These are phyloP conservation scores for Philaethria dido DNA, from an alignment of 2,888 invertebrate genomes.

Conservation along the genomic window DNA sequence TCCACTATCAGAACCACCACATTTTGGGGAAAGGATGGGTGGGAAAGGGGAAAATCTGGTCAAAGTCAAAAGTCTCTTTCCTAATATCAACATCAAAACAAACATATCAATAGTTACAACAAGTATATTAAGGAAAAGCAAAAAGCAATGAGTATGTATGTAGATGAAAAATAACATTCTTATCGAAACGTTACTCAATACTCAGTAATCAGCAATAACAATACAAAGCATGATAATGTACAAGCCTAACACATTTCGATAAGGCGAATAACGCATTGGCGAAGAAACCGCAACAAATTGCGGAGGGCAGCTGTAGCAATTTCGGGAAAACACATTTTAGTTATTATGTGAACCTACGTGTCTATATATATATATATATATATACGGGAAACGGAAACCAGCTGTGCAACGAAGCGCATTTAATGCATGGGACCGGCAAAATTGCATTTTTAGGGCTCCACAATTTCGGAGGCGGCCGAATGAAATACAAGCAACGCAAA, in stretches of 20 bases:
- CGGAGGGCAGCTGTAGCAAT: slow-evolving; percentile 62
- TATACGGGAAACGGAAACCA: slow-evolving; percentile 79
- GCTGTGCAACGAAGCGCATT: slow-evolving; percentile 71
- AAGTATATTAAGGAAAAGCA: neutral
- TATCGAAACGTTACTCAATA: slow-evolving; percentile 15
- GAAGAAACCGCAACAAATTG: slow-evolving; percentile 61
- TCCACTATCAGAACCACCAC: no score
- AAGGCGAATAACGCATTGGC: slow-evolving; percentile 45
- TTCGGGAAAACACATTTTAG: slow-evolving; percentile 76
- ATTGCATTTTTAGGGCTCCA: slow-evolving; percentile 80
- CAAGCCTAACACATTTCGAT: slow-evolving; percentile 15
- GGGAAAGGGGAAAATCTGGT: no score
- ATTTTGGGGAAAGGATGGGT: no score
- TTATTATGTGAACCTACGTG: slow-evolving; percentile 43
- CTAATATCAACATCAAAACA: no score
- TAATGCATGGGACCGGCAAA: slow-evolving; percentile 72
- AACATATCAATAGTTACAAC: no score
- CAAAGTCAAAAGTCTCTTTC: no score
- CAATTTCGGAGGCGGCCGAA: slow-evolving; percentile 57
- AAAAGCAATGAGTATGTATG: neutral
- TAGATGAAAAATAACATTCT: neutral
- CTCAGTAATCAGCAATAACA: slow-evolving; percentile 14
- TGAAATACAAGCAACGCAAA: slow-evolving; percentile 37
- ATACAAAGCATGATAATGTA: slow-evolving; percentile 20
- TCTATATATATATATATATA: slow-evolving; percentile 38